Conservation (phyloP, 1,140 invertebrate species). For the Mylabris phalerata region DNA sequence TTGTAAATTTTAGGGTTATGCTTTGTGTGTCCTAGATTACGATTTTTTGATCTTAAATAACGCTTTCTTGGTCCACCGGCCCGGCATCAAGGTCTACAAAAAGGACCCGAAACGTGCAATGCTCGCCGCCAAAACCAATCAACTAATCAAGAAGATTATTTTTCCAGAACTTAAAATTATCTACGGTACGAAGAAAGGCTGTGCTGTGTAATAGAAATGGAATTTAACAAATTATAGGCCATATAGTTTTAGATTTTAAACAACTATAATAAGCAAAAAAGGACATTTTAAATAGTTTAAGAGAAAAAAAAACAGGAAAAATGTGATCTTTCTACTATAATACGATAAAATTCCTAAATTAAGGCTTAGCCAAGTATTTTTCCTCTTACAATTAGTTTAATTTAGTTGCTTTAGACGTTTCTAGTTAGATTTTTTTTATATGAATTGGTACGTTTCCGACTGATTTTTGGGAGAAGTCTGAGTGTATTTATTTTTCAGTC, state of each 20-base stretch:
- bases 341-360: not conserved
- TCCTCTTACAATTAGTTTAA: too few relatives aligned
- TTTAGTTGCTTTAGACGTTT: too few relatives aligned
- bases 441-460: too few relatives aligned
- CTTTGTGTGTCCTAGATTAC: conserved; percentile 79
- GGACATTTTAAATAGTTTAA: not conserved
- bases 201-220: conserved; percentile 58
- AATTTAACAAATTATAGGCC: not conserved
- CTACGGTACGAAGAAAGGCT: conserved; percentile 72
- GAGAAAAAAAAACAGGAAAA: not conserved
- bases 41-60: conserved; percentile 87
- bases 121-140: conserved; percentile 69
- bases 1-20: conserved; percentile 62
- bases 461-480: not conserved
- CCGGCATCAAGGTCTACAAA: conserved; percentile 75
- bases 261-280: too few relatives aligned
- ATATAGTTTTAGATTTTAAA: not conserved
- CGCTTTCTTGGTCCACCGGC: conserved; percentile 80
- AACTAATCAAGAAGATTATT: conserved; percentile 72
- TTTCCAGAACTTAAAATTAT: conserved; percentile 77
- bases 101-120: conserved; percentile 68
- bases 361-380: too few relatives aligned
- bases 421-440: too few relatives aligned
- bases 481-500: not conserved
- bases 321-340: not conserved